Base-by-base conservation (phyloP, 1,140 invertebrate species). In the Drosophila aff. region DNA sequence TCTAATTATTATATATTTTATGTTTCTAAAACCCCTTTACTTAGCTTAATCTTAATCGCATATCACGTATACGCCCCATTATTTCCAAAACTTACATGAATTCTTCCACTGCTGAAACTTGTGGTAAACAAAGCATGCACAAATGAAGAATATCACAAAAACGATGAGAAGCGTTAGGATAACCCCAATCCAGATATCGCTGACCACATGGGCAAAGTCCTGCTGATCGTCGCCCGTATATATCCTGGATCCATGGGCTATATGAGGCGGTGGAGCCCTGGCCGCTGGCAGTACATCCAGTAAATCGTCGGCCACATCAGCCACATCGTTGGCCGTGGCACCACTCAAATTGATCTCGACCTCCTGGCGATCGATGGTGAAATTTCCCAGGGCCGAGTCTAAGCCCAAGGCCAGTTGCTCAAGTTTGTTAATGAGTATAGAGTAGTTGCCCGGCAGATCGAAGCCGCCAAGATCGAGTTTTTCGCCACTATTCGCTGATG, bases 21-120 rank as follows among this genome's bases (percentile, higher is more conserved):
- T 6, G 26, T n/a, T 6, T 3, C 1, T 13, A 18, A 55, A 18
- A 0, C 10, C 4, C 3, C 1, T 0, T 41, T n/a, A 18, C 0
- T n/a, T 15, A 33, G 0, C 5, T 38, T 21, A 11, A 21, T 13
- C 28, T n/a, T 3, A 1, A 2, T 7, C 2, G 0, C 6, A 63
- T 5, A 79, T 84, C 13, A 73, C 38, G 62, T 73, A 84, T 84
- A 84, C 81, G 76, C 58, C 43, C 23, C 23, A 11, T 10, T 16
- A 0, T 16, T 28, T 10, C 1, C 33, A 18, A 4, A 9, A 93
- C 94, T 94, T 91, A 96, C 95, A 95, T 93, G 94, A 92, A 91
- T 94, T 92, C 92, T 95, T 94, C 95, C 95, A 95, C 91, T 96
- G 93, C 93, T 96, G 93, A 92, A 96, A 94, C 91, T 95, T 94